Base-by-base conservation (phyloP, 2,113 vertebrate species). In the Fulica atra region DNA sequence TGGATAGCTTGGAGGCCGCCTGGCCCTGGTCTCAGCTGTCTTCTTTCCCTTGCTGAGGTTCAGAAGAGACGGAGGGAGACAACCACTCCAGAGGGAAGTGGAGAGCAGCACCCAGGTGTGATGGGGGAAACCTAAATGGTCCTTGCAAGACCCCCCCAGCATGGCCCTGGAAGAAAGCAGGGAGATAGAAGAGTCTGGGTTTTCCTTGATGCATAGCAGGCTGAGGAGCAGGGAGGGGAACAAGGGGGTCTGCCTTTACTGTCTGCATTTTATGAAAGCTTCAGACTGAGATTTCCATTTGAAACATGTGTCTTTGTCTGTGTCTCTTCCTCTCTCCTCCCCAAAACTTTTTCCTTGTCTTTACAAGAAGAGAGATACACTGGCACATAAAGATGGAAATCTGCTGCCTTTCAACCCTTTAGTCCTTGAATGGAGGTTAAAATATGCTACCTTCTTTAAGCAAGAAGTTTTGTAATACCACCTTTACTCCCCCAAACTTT, bases 381-480 rank as follows among this genome's bases (percentile, higher is more conserved):
- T 65, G 61, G 63, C 66, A 93, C 50, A 76, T 61, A n/a, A 73
- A 85, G 73, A 70, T 54, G 50, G 53, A 84, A 90, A 86, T 50
- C 57, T 76, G 57, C 76, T 87, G 83, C 77, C 81, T 96, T 94
- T 91, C 26, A 65, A 57, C 21, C 44, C 78, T 86, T 9, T 38
- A 33, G 51, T 64, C 50, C 60, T 81, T 53, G 18, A 92, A n/a
- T 23, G 46, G 72, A 84, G 26, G 53, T 40, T 83, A 76, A 80
- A 79, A 86, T 82, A 44, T 3, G 5, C 54, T 71, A 42, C 66
- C 23, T 61, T 40, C 56, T 71, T 73, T 59, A 92, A 81, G n/a
- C 19, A 59, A 51, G 28, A 56, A 59, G 35, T 57, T 88, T 61
- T 51, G 7, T 57, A 80, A 80, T 44, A 81, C 21, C 64, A 83